Conservation (phyloP, 2,888 invertebrate species). For the Scrobipalpa atriplicella region DNA sequence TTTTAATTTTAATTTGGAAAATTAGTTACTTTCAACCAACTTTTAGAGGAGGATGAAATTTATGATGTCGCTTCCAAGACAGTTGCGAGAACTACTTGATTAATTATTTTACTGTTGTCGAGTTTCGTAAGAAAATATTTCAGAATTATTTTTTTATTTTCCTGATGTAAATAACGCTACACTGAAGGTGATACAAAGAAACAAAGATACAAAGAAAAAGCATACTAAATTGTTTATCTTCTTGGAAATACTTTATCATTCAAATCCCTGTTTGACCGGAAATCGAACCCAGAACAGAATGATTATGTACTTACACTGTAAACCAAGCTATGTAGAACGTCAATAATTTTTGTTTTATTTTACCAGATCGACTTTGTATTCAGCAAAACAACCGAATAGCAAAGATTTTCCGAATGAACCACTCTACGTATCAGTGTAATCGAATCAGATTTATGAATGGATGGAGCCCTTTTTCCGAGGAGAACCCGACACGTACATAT, state of each 20-base stretch:
- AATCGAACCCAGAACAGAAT: too few species aligned
- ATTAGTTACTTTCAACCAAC: background rate
- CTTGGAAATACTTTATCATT: too few species aligned
- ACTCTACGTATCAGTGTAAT: background rate
- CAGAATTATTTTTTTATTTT: too few species aligned
- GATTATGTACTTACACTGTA: too few species aligned
- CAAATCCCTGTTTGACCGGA: too few species aligned
- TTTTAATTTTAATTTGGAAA: background rate
- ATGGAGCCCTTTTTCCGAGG: background rate
- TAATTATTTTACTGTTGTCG: background rate
- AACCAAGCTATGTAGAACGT: too few species aligned
- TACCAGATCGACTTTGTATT: background rate
- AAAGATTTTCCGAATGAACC: background rate
- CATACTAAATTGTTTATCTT: too few species aligned
- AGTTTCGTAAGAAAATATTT: too few species aligned
- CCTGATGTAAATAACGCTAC: too few species aligned
- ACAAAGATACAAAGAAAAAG: too few species aligned
- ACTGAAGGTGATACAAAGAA: too few species aligned
- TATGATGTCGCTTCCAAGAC: constrained; percentile 1
- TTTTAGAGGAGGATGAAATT: background rate
- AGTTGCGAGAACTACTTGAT: background rate
- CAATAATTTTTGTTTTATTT: too few species aligned
- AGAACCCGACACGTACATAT: constrained; percentile 8
- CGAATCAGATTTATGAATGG: background rate
- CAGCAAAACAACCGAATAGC: background rate